Evolutionary conservation across 2,797 vertebrate species (phyloP).

Genomic region (Pangasius mekongensis): DNA sequence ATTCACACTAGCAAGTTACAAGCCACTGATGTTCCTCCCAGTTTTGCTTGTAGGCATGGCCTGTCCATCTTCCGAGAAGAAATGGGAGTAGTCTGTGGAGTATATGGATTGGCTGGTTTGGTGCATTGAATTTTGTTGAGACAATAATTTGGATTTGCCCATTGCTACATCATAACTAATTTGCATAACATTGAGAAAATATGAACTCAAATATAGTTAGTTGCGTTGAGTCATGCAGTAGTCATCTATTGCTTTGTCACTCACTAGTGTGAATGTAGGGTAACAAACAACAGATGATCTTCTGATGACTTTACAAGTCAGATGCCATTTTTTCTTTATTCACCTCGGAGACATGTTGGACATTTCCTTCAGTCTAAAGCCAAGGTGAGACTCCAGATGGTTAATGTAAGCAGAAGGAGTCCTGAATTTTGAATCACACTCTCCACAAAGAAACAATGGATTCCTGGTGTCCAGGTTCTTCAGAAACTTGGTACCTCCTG

Average conservation of each 20-base stretch:
- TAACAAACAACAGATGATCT: conserved; percentile 96
- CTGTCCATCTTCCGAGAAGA: background rate
- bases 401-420: conserved; percentile 94
- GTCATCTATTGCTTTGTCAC: conserved; percentile 5
- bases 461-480: conserved; percentile 98
- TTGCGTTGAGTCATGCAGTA: background rate
- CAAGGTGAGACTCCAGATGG: conserved; percentile 96
- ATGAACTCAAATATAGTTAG: background rate
- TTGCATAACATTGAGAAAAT: conserved; percentile 7
- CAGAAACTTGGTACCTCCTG: conserved; percentile 98
- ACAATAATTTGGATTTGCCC: background rate
- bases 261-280: conserved; percentile 41
- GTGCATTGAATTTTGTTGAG: background rate
- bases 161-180: background rate
- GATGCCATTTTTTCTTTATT: background rate
- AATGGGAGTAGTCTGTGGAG: background rate
- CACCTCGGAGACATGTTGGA: conserved; percentile 87
- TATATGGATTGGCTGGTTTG: background rate
- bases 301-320: conserved; percentile 82
- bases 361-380: conserved; percentile 97
- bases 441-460: conserved; percentile 97
- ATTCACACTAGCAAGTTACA: background rate
- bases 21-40: background rate
- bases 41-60: background rate
- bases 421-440: conserved; percentile 98